These are phyloP conservation scores for Paracyclopina nana DNA, from an alignment of 1,140 invertebrate genomes.

Conservation along the genomic window DNA sequence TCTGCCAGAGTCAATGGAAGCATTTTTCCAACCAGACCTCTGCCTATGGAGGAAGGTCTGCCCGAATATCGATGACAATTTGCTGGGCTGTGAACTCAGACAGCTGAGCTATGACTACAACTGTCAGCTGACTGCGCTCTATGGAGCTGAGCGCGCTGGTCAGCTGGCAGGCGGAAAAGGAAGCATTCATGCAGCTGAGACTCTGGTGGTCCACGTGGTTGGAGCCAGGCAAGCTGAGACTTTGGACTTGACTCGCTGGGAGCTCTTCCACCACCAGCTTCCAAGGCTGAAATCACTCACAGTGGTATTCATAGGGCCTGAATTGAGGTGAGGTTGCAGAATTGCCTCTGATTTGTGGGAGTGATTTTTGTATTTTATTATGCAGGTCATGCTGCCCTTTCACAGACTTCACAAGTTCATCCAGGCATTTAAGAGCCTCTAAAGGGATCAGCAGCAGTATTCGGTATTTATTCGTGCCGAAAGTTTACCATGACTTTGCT, in stretches of 20 bases:
- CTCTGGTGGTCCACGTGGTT: slow-evolving; percentile 8
- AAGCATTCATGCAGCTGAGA: not conserved
- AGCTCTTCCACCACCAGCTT: slow-evolving; percentile 6
- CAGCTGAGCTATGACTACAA: slow-evolving; percentile 12
- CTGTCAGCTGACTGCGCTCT: slow-evolving; percentile 9
- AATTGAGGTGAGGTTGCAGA: slow-evolving; percentile 9
- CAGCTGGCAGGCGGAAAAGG: not conserved
- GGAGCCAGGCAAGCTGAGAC: slow-evolving; percentile 13
- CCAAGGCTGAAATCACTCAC: slow-evolving; percentile 4
- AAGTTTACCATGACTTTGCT: not conserved
- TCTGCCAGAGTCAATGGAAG: not conserved
- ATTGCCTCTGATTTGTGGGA: too few relatives aligned
- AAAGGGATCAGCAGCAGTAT: too few relatives aligned
- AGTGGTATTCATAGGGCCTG: slow-evolving; percentile 14
- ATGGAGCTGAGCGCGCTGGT: slow-evolving; percentile 1
- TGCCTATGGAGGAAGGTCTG: not conserved
- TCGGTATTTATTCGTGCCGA: not conserved
- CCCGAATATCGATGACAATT: not conserved
- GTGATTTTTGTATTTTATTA: too few relatives aligned
- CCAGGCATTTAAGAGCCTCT: too few relatives aligned
- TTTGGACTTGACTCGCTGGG: slow-evolving; percentile 7
- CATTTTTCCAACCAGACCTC: not conserved
- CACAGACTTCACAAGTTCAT: too few relatives aligned
- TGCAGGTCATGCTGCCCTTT: too few relatives aligned
- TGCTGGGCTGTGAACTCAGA: too few relatives aligned